A percentile compares a stretch with the other conserved stretches of the same genome.
phyloP scores from a whole-genome alignment of 2,113 vertebrate species.

The Butorides virescens region DNA sequence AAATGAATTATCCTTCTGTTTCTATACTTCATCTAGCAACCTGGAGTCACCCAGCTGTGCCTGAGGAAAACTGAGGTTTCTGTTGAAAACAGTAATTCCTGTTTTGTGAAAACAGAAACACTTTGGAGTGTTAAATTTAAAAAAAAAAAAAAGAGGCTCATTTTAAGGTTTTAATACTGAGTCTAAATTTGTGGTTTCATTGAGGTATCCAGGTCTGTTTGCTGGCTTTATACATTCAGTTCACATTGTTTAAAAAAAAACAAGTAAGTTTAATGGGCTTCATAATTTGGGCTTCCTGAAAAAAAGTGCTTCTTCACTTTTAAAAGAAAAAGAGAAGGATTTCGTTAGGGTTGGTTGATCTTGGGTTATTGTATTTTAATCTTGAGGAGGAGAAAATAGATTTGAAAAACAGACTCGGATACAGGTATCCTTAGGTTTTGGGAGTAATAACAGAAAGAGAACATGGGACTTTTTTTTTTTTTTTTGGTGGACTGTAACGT shows the following conservation, averaged over 20 bases:
- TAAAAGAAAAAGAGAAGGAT: neutral
- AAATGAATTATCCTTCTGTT: neutral
- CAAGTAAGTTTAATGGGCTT: neutral
- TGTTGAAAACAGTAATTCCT: neutral
- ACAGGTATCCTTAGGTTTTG: neutral
- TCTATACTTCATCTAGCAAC: neutral
- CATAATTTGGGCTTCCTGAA: neutral
- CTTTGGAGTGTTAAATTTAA: neutral
- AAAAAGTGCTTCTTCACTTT: neutral
- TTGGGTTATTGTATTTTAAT: neutral
- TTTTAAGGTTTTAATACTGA: neutral
- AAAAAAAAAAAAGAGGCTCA: neutral
- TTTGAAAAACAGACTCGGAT: neutral
- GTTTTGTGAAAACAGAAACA: neutral
- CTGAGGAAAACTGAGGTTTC: neutral
- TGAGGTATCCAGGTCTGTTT: neutral
- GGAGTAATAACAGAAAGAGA: neutral
- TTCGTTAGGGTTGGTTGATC: neutral
- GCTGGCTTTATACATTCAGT: neutral
- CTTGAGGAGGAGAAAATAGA: neutral
- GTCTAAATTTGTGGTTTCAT: neutral
- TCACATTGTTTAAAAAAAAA: neutral
- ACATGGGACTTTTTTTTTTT: neutral
- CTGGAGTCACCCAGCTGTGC: neutral
- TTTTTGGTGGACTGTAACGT: neutral